Conservation (phyloP, 2,888 invertebrate genomes). For the Dasysyrphus albostriatus region DNA sequence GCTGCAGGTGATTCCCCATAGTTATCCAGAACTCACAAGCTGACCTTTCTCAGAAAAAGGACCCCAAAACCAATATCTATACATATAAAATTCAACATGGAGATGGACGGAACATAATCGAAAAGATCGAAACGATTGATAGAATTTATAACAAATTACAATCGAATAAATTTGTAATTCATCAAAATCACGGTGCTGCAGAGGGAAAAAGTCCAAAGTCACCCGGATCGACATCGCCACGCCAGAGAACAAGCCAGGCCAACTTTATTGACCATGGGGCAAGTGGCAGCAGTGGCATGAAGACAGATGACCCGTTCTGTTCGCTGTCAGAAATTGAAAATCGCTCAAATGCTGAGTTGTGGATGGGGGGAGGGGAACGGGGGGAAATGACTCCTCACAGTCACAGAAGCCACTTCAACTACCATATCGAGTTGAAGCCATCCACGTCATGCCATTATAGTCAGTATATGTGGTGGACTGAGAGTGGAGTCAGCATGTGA, state of each 20-base stretch:
- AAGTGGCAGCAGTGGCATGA: constrained; percentile 61
- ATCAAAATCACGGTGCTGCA: constrained; percentile 67
- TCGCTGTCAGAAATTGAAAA: constrained; percentile 75
- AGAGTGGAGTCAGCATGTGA: constrained; percentile 58
- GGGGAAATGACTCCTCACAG: constrained; percentile 7
- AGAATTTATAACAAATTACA: constrained; percentile 76
- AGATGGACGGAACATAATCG: constrained; percentile 51
- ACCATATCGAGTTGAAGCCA: constrained; percentile 61
- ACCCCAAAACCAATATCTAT: constrained; percentile 17
- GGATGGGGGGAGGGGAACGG: not conserved
- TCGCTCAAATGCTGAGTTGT: constrained; percentile 65
- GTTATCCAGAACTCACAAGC: constrained; percentile 37
- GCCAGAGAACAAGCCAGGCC: constrained; percentile 42
- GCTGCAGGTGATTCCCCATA: constrained; percentile 62
- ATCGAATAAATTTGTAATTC: constrained; percentile 75
- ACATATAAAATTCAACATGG: not conserved
- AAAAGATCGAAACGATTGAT: constrained; percentile 74
- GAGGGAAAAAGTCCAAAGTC: constrained; percentile 61
- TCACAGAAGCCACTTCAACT: constrained; percentile 71
- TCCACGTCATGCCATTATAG: constrained; percentile 62
- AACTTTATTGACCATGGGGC: constrained; percentile 67
- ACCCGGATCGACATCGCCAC: constrained; percentile 50
- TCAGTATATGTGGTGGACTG: constrained; percentile 23
- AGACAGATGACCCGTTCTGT: constrained; percentile 75
- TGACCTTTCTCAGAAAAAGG: constrained; percentile 71